Conservation (phyloP, 2,113 vertebrate species). For the Nymphicus hollandicus region DNA sequence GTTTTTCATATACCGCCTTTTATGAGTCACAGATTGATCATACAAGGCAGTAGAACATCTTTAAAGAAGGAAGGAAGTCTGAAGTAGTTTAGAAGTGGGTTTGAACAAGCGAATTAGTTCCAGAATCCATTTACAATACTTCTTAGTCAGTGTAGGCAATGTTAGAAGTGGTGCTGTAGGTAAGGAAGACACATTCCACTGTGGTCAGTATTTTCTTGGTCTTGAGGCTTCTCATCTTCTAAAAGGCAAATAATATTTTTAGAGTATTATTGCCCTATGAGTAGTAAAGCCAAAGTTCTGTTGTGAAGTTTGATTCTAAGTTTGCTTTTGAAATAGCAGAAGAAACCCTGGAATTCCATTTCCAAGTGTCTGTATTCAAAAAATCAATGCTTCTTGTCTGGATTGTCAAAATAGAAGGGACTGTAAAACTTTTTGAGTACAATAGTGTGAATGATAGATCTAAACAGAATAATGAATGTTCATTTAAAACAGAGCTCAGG, state of each 20-base stretch:
- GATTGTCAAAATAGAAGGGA: background rate
- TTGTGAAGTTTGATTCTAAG: background rate
- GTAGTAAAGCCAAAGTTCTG: background rate
- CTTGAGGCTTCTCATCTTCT: background rate
- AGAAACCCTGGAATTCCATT: background rate
- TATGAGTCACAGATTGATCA: background rate
- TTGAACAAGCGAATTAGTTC: background rate
- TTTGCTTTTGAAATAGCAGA: slow-evolving; percentile 12
- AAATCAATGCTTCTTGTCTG: slow-evolving; percentile 2
- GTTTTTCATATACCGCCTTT: background rate
- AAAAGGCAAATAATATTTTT: background rate
- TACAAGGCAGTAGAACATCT: background rate
- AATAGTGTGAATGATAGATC: slow-evolving; percentile 19
- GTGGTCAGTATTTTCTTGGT: background rate
- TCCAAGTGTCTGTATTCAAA: background rate
- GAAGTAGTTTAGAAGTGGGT: background rate
- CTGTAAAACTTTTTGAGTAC: background rate
- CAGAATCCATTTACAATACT: background rate
- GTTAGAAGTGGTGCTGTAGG: background rate
- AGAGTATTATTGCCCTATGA: background rate
- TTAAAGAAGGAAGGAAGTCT: background rate
- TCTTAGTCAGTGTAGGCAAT: background rate
- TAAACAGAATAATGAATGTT: slow-evolving; percentile 52
- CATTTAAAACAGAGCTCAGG: slow-evolving; percentile 44
- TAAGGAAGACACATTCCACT: background rate